A percentile compares a stretch with the other conserved stretches of the same genome.
Evolutionary conservation across 2,888 invertebrate genomes (phyloP).

Genomic region (Metellina segmentata): DNA sequence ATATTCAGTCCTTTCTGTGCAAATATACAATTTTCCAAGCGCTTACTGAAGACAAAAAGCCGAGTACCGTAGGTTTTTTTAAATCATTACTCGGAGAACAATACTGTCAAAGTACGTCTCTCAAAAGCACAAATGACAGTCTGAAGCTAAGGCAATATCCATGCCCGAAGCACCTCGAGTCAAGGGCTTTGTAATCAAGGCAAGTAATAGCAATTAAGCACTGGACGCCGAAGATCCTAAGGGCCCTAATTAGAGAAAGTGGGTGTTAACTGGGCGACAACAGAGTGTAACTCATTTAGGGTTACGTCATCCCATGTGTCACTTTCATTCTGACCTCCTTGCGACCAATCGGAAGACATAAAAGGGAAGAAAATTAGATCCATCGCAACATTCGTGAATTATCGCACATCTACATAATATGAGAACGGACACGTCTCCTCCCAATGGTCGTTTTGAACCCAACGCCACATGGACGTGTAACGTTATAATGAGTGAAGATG

Average conservation of each 20-base stretch:
- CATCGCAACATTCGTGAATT: background rate
- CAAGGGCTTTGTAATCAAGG: conserved; percentile 60
- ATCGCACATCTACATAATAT: background rate
- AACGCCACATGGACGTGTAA: background rate
- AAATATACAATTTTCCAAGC: no score
- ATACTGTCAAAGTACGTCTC: no score
- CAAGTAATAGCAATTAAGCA: conserved; percentile 69
- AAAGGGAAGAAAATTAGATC: conserved; percentile 33
- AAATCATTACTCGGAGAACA: no score
- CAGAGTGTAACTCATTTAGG: conserved; percentile 64
- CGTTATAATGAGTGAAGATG: background rate
- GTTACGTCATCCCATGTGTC: conserved; percentile 40
- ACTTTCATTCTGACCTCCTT: conserved; percentile 13
- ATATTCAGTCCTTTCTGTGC: no score
- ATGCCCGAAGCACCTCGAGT: conserved; percentile 10
- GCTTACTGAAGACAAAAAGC: no score
- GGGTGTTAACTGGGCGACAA: conserved; percentile 66
- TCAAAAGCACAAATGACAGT: no score
- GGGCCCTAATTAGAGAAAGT: conserved; percentile 37
- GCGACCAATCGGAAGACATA: background rate
- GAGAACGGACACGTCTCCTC: background rate
- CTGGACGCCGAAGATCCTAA: conserved; percentile 12
- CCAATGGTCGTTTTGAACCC: background rate
- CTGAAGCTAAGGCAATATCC: background rate
- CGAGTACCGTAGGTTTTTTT: no score